Conservation (phyloP, 2,797 vertebrate species). For the Distichodus sexfasciatus region DNA sequence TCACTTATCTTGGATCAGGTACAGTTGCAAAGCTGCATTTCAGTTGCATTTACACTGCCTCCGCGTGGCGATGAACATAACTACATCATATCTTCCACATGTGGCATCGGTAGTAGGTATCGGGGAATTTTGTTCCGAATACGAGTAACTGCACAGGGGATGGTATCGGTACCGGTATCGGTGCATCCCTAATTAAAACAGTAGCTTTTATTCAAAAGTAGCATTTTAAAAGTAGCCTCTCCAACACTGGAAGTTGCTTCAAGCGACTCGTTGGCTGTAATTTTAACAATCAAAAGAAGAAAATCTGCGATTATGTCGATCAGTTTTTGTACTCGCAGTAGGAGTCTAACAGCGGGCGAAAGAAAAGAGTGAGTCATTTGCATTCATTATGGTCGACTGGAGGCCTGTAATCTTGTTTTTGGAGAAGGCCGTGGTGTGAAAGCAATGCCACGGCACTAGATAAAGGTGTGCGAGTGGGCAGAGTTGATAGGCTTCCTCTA, state of each 20-base stretch:
- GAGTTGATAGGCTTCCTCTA: neutral
- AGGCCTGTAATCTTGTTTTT: constrained; percentile 60
- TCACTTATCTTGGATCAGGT: neutral
- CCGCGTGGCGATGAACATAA: no score
- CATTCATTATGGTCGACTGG: constrained; percentile 69
- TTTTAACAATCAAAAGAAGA: neutral
- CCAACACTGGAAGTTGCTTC: no score
- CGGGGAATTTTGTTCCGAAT: no score
- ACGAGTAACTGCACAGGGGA: no score
- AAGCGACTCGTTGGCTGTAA: neutral
- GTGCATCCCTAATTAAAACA: no score
- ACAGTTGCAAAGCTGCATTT: neutral
- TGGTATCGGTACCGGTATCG: no score
- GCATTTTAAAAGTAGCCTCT: no score
- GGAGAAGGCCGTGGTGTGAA: constrained; percentile 39
- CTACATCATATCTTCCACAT: no score
- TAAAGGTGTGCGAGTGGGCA: neutral
- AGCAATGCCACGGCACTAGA: constrained; percentile 21
- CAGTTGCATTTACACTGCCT: no score
- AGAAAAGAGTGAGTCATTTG: constrained; percentile 52
- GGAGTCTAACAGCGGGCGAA: neutral
- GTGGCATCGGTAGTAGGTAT: no score
- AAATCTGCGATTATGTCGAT: neutral
- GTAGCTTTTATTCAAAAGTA: no score
- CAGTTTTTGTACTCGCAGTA: neutral